Evolutionary conservation across 2,113 vertebrate species (phyloP), one percentile per base, ranked within the genome.

Genomic region (Ptilonorhynchus violaceus): DNA sequence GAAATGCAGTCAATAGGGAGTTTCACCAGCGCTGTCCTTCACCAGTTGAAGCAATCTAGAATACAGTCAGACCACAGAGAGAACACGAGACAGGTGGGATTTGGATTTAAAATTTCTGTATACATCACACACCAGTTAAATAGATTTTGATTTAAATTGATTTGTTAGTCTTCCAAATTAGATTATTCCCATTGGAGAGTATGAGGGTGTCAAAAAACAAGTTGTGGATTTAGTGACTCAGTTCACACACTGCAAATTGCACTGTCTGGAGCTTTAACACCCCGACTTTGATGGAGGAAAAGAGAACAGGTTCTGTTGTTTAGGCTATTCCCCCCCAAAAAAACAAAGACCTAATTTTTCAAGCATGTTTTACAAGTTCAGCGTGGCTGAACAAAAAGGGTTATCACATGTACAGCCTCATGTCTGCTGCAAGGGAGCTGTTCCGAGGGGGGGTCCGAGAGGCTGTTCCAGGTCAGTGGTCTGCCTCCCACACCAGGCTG

Each of bases 331-430:
- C 17, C 12, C 12, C 1, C 1, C 5, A 14, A 56, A 28, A 76
- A 53, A 21, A 7, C 69, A 75, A 76, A 93, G 88, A 76, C 66
- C 78, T 92, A 88, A 85, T 89, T 95, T 96, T 89, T 88, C 87
- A 88, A 82, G 69, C 85, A 82, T 76, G 69, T 92, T 94, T 89
- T 82, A 85, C 88, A 37, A 88, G 78, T 68, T 82, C 93, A 92
- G 81, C 7, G 0, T 60, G 74, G 91, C 87, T 96, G 89, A 91
- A 92, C 88, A 92, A 93, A 94, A 74, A 53, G 33, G 63, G 35
- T 47, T 72, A 33, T 92, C 95, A 96, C 88, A 92, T 88, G 89
- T 22, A 53, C 89, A 85, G 90, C 85, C 93, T 85, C 89, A 87
- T 76, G 85, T 8, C 74, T 67, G 62, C 88, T 80, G 60, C 87